Conservation (phyloP, 2,888 invertebrate genomes). For the Elysia crispata region DNA sequence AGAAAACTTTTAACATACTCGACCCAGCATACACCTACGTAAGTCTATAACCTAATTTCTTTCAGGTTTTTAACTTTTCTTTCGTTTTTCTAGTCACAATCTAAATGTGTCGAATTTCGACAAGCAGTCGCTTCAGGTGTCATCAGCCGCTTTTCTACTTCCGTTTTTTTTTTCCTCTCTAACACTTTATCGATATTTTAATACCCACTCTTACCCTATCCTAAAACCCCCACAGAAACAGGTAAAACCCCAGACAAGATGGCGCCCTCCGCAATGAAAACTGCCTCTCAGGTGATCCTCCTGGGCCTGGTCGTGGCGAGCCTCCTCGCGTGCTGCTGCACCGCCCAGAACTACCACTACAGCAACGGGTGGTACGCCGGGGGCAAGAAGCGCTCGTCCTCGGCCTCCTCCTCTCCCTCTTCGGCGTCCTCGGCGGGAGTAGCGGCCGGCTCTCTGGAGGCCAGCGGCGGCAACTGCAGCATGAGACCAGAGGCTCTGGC, state of each 20-base stretch:
- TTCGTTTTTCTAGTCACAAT: too few species aligned
- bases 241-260: not conserved
- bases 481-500: constrained; percentile 17
- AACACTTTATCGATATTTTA: too few species aligned
- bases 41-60: too few species aligned
- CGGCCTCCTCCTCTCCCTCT: not conserved
- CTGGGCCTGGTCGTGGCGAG: constrained; percentile 15
- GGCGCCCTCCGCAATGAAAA: not conserved
- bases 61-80: too few species aligned
- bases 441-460: not conserved
- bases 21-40: too few species aligned
- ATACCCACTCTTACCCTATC: too few species aligned
- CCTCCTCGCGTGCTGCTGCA: not conserved
- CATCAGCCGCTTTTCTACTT: too few species aligned
- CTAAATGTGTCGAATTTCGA: too few species aligned
- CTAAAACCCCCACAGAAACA: not conserved
- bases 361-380: constrained; percentile 76
- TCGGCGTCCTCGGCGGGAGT: not conserved
- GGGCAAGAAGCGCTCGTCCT: constrained; percentile 49
- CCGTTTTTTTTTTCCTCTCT: too few species aligned
- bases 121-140: too few species aligned
- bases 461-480: not conserved
- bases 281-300: constrained; percentile 6
- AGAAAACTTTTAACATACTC: too few species aligned
- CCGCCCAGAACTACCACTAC: constrained; percentile 57